phyloP scores from a whole-genome alignment of 2,888 invertebrate species.

The Smittia aterrima region DNA sequence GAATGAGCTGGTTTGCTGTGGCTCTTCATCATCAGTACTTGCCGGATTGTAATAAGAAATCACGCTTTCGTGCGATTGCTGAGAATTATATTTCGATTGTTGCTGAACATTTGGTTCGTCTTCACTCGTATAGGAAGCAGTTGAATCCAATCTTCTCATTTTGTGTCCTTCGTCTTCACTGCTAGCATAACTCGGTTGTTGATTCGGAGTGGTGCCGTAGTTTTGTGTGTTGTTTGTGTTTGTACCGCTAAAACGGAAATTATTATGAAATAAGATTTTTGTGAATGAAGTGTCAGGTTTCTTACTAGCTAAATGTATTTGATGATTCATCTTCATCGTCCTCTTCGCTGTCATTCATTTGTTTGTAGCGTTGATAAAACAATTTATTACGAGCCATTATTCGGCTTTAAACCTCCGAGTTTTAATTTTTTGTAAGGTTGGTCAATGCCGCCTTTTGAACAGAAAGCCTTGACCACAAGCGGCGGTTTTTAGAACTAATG shows the following conservation, averaged over 20 bases:
- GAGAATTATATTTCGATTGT: neutral
- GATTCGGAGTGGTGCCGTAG: neutral
- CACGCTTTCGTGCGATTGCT: slow-evolving; percentile 12
- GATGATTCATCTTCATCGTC: slow-evolving; percentile 29
- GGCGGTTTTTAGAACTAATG: too few relatives aligned
- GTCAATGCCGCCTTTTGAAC: too few relatives aligned
- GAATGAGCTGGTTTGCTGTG: neutral
- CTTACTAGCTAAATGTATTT: slow-evolving; percentile 9
- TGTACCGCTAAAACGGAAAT: too few relatives aligned
- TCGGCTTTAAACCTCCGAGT: too few relatives aligned
- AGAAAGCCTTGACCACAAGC: too few relatives aligned
- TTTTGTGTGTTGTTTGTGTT: neutral
- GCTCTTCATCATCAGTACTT: slow-evolving; percentile 11
- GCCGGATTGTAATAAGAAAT: slow-evolving; percentile 36
- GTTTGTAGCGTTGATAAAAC: slow-evolving; percentile 20
- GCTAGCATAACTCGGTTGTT: slow-evolving; percentile 22
- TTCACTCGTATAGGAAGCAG: slow-evolving; percentile 33
- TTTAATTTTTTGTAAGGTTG: too few relatives aligned
- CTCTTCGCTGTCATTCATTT: slow-evolving; percentile 18
- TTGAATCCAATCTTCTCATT: slow-evolving; percentile 19
- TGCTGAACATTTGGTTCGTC: slow-evolving; percentile 16
- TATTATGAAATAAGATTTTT: too few relatives aligned
- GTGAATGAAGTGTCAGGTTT: too few relatives aligned
- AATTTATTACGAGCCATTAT: slow-evolving; percentile 12
- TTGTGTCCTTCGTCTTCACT: slow-evolving; percentile 36